A percentile compares a stretch with the other conserved stretches of the same genome.
Evolutionary conservation across 2,888 invertebrate genomes (phyloP).

Genomic region (Aspidapion aeneum): DNA sequence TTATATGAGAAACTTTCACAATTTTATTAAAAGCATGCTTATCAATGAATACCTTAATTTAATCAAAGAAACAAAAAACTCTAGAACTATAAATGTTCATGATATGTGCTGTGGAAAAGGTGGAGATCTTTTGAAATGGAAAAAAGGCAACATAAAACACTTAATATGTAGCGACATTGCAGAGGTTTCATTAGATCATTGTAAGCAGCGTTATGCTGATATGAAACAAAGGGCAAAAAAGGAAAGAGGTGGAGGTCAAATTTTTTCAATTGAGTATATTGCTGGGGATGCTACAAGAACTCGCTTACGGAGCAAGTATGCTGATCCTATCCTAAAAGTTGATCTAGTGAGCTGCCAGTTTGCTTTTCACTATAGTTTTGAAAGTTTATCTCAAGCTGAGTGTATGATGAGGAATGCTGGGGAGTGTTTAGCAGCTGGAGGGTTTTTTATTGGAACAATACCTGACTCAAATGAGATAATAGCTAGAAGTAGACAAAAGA

Average conservation of each 20-base stretch:
- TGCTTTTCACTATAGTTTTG: conserved; percentile 96
- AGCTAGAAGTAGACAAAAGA: conserved; percentile 60
- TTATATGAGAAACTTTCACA: conserved; percentile 95
- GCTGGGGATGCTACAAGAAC: conserved; percentile 89
- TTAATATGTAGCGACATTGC: conserved; percentile 94
- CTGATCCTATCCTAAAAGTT: conserved; percentile 73
- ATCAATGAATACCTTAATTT: conserved; percentile 78
- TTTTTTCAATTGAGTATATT: conserved; percentile 87
- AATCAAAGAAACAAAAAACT: conserved; percentile 59
- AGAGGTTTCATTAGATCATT: conserved; percentile 86
- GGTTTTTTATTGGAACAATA: conserved; percentile 95
- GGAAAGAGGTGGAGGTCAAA: conserved; percentile 39
- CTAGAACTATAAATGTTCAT: conserved; percentile 66
- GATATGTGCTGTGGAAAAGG: conserved; percentile 99
- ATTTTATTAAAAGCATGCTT: conserved; percentile 96
- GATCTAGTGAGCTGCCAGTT: conserved; percentile 97
- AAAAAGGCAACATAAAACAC: conserved; percentile 74
- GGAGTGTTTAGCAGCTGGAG: conserved; percentile 84
- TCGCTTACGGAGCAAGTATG: conserved; percentile 70
- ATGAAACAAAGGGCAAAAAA: conserved; percentile 48
- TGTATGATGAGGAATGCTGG: conserved; percentile 91
- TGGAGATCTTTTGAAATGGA: conserved; percentile 97
- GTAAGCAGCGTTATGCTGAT: conserved; percentile 77
- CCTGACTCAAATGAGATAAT: conserved; percentile 93
- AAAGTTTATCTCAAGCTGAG: conserved; percentile 82